phyloP scores from a whole-genome alignment of 1,140 invertebrate species.

The Microvelia longipes region DNA sequence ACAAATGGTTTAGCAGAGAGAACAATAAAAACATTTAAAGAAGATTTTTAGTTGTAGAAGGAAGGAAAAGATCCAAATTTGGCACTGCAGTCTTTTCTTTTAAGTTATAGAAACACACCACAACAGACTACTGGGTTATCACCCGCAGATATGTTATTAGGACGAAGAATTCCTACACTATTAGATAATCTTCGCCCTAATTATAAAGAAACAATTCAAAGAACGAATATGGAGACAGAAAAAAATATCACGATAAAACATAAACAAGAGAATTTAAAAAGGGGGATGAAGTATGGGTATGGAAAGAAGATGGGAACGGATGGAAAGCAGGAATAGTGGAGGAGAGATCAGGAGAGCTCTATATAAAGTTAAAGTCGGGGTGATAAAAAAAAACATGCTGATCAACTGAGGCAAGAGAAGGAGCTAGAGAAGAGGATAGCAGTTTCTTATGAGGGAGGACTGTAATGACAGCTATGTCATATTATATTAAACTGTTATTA shows the following conservation, averaged over 20 bases:
- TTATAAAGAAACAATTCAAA: not conserved
- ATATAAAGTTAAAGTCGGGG: not conserved
- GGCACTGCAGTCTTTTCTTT: slow-evolving; percentile 6
- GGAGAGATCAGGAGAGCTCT: not conserved
- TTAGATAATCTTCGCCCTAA: slow-evolving; percentile 2
- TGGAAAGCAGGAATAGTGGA: not conserved
- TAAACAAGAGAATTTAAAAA: not conserved
- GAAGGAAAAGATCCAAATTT: not conserved
- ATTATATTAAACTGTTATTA: not conserved
- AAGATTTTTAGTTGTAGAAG: not conserved
- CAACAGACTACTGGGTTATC: slow-evolving; percentile 8
- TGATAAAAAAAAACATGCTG: not conserved
- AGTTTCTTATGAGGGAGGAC: not conserved
- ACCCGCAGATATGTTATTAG: slow-evolving; percentile 8
- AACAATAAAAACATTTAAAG: not conserved
- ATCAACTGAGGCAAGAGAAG: not conserved
- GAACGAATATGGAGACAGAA: not conserved
- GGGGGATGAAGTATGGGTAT: not conserved
- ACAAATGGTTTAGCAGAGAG: not conserved
- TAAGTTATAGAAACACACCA: slow-evolving; percentile 9
- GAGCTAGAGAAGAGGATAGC: not conserved
- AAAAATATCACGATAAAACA: not conserved
- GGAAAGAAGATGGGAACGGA: not conserved
- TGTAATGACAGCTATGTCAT: not conserved
- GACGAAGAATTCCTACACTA: not conserved